A percentile compares a stretch with the other conserved stretches of the same genome.
These are phyloP conservation scores for Polymixis lichenea DNA, from an alignment of 2,888 invertebrate genomes.

Conservation along the genomic window DNA sequence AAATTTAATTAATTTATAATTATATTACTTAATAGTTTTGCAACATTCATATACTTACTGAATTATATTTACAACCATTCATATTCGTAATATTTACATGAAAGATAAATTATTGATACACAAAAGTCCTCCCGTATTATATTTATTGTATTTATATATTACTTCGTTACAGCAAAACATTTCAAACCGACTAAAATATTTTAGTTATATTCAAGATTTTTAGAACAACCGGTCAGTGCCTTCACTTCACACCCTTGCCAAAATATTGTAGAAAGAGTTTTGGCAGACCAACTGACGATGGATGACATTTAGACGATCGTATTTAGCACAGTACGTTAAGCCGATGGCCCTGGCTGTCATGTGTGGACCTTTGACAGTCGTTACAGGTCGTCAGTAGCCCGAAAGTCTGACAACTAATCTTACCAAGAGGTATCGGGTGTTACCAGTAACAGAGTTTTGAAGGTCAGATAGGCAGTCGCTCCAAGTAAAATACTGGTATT, in stretches of 20 bases:
- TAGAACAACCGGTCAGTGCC: constrained; percentile 8
- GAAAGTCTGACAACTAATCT: too few relatives aligned
- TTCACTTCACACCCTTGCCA: too few relatives aligned
- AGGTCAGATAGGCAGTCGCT: too few relatives aligned
- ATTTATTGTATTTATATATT: constrained; percentile 3
- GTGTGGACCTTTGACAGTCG: too few relatives aligned
- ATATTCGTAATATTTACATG: constrained; percentile 64
- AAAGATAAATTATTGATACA: constrained; percentile 34
- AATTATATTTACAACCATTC: constrained; percentile 64
- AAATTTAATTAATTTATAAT: neutral
- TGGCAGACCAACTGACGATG: neutral
- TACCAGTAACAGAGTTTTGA: too few relatives aligned
- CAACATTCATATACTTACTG: constrained; percentile 3
- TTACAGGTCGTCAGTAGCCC: too few relatives aligned
- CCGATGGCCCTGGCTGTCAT: too few relatives aligned
- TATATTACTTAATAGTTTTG: neutral
- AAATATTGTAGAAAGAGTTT: neutral
- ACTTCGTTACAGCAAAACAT: constrained; percentile 9
- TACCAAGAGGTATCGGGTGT: too few relatives aligned
- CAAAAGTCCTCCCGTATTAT: constrained; percentile 24
- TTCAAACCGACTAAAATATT: neutral
- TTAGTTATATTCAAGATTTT: neutral
- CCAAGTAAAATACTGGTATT: too few relatives aligned
- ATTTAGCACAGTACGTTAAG: too few relatives aligned
- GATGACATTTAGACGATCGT: too few relatives aligned